Evolutionary conservation across 2,113 vertebrate genomes (phyloP), one percentile per base, ranked within the genome.

Genomic region (Petromus typicus): DNA sequence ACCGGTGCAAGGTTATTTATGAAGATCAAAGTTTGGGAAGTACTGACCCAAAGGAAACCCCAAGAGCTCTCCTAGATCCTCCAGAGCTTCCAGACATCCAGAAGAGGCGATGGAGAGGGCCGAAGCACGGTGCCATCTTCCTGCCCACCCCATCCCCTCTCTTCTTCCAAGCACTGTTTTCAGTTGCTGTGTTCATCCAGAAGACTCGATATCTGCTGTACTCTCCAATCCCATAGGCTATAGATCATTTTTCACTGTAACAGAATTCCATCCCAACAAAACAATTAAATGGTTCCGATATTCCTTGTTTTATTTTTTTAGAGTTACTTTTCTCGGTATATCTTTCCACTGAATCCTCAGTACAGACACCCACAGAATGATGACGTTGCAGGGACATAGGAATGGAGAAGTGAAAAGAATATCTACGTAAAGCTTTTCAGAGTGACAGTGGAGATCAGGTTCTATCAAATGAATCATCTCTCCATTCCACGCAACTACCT

Each of bases 301-400:
- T 43, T 95, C 45, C 66, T 66, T 78, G 13, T 69, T 96, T 95
- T 96, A 91, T 96, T 96, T 48, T 64, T 63, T 63, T 18, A 43
- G 64, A 59, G 43, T 54, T 48, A 75, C 8, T 7, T 10, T 37
- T 88, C 32, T 43, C 71, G 75, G 23, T 34, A 2, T 56, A 63
- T 67, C 13, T 89, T 91, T 95, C 93, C 84, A 54, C 5, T 64
- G 71, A 92, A 66, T 90, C n/a, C 40, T 88, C 81, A 48, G 59
- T 76, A 91, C 40, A 90, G 56, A 79, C 71, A 51, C 40, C 59
- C 57, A 84, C 82, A 75, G 54, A 75, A 32, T 48, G 56, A 76
- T 25, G 25, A 30, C 84, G 90, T 9, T 45, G 12, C 25, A 87
- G 22, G 61, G 83, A 81, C 69, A 16, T 45, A 59, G 83, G 66